Evolutionary conservation across 2,888 invertebrate species (phyloP).

Genomic region (Balanococcus diminutus): DNA sequence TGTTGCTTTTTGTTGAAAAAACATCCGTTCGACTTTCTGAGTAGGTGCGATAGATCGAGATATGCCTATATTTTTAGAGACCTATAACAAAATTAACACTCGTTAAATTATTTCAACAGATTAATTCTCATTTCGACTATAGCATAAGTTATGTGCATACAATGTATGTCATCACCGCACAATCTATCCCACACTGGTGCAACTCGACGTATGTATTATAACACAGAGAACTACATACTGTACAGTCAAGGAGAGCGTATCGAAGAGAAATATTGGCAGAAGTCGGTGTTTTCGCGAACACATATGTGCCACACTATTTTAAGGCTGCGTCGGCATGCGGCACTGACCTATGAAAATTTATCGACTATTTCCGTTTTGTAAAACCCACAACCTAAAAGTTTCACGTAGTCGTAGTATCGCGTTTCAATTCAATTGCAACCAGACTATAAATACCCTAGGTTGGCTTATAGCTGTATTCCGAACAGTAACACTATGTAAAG

Average conservation of each 20-base stretch:
- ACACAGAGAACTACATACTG: background rate
- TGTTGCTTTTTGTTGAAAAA: too few species aligned
- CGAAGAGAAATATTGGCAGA: background rate
- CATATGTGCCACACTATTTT: background rate
- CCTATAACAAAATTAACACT: too few species aligned
- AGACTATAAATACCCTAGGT: background rate
- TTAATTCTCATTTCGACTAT: too few species aligned
- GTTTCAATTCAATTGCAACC: slow-evolving; percentile 1
- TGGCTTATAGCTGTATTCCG: background rate
- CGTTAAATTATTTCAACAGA: background rate
- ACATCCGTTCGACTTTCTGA: too few species aligned
- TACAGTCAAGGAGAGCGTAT: background rate
- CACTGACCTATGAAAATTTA: slow-evolving; percentile 28
- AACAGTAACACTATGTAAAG: background rate
- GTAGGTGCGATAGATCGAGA: too few species aligned
- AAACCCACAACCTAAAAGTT: background rate
- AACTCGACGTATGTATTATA: too few species aligned
- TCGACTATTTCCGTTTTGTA: background rate
- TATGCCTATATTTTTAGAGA: too few species aligned
- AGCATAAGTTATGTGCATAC: background rate
- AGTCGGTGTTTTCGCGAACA: background rate
- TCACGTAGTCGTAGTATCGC: background rate
- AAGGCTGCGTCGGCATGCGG: background rate
- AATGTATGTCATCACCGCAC: background rate
- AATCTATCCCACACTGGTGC: background rate